Conservation (phyloP, 2,113 vertebrate species). For the Poecile atricapillus region DNA sequence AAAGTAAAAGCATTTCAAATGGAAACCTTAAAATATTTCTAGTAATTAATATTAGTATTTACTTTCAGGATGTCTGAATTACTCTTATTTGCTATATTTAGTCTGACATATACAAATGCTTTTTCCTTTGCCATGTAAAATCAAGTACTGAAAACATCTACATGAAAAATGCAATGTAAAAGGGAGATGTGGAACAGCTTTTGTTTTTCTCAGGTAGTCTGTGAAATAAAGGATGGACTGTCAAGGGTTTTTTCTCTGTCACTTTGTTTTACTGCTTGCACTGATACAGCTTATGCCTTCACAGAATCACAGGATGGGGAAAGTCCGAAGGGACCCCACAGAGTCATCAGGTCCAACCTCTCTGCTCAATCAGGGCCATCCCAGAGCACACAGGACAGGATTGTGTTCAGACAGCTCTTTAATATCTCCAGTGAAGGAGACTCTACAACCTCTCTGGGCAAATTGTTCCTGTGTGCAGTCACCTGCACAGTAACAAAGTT, state of each 20-base stretch:
- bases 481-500: neutral
- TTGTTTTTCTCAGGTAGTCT: neutral
- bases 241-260: neutral
- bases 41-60: neutral
- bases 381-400: too few relatives aligned
- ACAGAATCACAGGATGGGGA: neutral
- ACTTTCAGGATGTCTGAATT: neutral
- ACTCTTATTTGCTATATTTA: neutral
- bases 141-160: neutral
- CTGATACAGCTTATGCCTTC: neutral
- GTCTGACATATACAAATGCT: neutral
- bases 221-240: neutral
- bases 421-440: neutral
- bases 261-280: neutral
- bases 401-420: neutral
- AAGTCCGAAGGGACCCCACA: neutral
- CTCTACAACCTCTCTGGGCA: neutral
- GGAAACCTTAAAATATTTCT: neutral
- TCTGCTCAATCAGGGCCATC: neutral
- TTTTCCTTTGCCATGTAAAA: neutral
- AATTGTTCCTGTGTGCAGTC: neutral
- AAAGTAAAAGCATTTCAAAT: neutral
- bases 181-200: neutral
- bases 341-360: neutral
- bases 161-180: neutral